Conservation (phyloP, 2,888 invertebrate genomes). For the Gasteruption jaculator region DNA sequence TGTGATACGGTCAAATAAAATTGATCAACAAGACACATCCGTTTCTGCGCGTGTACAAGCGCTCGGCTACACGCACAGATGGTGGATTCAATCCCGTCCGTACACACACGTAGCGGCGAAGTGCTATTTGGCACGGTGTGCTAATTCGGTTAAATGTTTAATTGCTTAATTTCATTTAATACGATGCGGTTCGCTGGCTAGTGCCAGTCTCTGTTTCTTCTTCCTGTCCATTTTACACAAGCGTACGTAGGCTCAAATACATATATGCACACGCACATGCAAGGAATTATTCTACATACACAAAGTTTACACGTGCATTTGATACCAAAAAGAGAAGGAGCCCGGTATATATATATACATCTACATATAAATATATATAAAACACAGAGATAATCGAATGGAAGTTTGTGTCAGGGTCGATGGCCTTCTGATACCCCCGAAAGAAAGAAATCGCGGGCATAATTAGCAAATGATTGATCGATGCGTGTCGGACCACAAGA, state of each 20-base stretch:
- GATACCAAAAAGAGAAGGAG: background rate
- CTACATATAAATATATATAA: conserved; percentile 4
- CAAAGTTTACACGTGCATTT: conserved; percentile 1
- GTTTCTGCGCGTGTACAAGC: no score
- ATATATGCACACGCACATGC: conserved; percentile 2
- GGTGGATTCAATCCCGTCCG: no score
- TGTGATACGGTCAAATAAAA: no score
- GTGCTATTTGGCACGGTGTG: conserved; percentile 31
- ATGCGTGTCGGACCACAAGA: conserved; percentile 45
- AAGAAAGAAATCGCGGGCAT: conserved; percentile 49
- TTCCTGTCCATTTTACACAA: conserved; percentile 16
- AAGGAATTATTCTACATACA: background rate
- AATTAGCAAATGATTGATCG: conserved; percentile 51
- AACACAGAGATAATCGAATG: conserved; percentile 5
- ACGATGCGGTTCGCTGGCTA: conserved; percentile 32
- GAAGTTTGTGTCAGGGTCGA: conserved; percentile 28
- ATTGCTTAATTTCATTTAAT: conserved; percentile 49
- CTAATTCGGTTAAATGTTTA: conserved; percentile 48
- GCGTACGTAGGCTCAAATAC: conserved; percentile 1
- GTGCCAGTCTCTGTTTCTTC: conserved; percentile 17
- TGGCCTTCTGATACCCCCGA: conserved; percentile 34
- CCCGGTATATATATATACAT: background rate
- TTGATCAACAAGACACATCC: no score
- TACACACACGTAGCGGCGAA: no score
- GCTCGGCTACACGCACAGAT: no score